These are phyloP conservation scores for Drosophila formosana DNA, from an alignment of 2,888 invertebrate species.

Conservation along the genomic window DNA sequence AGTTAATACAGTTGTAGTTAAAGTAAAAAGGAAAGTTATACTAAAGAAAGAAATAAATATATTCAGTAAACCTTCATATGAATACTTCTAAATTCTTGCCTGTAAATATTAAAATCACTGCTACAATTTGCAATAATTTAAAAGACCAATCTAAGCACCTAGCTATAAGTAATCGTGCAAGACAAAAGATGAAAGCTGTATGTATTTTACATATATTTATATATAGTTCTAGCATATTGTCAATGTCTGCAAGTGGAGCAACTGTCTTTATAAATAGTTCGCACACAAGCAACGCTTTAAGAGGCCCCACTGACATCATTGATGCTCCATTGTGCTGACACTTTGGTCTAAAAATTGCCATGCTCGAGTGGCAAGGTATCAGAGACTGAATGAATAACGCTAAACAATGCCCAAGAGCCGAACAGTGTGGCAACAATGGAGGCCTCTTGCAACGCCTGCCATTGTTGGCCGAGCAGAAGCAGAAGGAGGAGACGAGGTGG, in stretches of 20 bases:
- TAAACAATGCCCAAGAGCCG: constrained; percentile 43
- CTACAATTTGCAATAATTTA: too few species aligned
- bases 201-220: too few species aligned
- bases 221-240: neutral
- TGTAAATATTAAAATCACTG: too few species aligned
- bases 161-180: too few species aligned
- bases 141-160: too few species aligned
- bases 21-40: too few species aligned
- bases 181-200: neutral
- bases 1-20: too few species aligned
- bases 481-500: constrained; percentile 4
- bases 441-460: constrained; percentile 20
- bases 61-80: too few species aligned
- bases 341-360: constrained; percentile 21
- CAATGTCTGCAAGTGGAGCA: neutral
- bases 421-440: constrained; percentile 38
- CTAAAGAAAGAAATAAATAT: too few species aligned
- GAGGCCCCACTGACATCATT: constrained; percentile 42
- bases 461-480: constrained; percentile 20
- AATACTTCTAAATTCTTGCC: too few species aligned
- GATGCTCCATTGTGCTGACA: constrained; percentile 40
- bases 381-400: constrained; percentile 43
- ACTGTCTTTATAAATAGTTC: neutral
- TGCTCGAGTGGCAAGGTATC: constrained; percentile 29
- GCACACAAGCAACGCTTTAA: neutral